phyloP scores from a whole-genome alignment of 2,888 invertebrate genomes.

The Isoperla grammatica region DNA sequence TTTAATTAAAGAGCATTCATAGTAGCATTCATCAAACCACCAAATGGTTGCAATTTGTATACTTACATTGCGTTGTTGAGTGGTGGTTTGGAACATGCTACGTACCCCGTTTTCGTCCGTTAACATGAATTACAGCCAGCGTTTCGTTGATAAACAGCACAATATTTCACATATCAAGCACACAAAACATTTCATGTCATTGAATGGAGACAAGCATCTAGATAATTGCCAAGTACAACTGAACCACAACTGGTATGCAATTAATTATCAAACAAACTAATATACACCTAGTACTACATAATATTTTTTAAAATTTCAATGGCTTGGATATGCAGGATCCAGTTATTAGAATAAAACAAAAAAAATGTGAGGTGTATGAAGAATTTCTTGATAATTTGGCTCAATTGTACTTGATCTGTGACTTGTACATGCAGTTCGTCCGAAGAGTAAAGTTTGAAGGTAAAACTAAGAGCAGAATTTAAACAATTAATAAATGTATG shows the following conservation, averaged over 20 bases:
- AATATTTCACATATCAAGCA: not conserved
- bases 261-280: too few relatives aligned
- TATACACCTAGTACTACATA: too few relatives aligned
- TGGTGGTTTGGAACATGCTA: conserved; percentile 14
- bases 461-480: too few relatives aligned
- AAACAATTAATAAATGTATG: too few relatives aligned
- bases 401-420: too few relatives aligned
- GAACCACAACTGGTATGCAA: not conserved
- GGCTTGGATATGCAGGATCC: too few relatives aligned
- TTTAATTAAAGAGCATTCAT: conserved; percentile 16
- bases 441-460: too few relatives aligned
- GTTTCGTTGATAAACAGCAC: conserved; percentile 1
- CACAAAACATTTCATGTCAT: conserved; percentile 2
- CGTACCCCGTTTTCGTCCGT: not conserved
- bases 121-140: conserved; percentile 7
- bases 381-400: too few relatives aligned
- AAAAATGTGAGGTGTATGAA: too few relatives aligned
- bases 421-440: too few relatives aligned
- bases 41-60: conserved; percentile 7
- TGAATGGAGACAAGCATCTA: not conserved
- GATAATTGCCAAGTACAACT: not conserved
- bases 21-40: not conserved
- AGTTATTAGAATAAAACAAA: too few relatives aligned
- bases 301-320: too few relatives aligned
- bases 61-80: conserved; percentile 4